Evolutionary conservation across 2,113 vertebrate species (phyloP).

Genomic region (Coptodon bakossiorum): DNA sequence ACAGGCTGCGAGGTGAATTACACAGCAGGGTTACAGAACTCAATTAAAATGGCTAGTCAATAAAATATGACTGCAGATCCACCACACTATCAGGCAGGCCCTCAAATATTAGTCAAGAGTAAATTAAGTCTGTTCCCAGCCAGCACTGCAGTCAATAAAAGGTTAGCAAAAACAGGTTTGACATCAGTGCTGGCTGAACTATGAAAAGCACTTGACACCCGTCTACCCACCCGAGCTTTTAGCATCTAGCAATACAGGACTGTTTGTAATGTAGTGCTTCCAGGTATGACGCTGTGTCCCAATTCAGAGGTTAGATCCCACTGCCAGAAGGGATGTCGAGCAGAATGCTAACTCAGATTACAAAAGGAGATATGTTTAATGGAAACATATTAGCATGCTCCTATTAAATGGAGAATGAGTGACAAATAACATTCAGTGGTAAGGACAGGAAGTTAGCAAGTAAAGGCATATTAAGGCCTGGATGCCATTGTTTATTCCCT

Average conservation of each 20-base stretch:
- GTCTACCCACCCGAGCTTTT: not conserved
- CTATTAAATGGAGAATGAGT: not conserved
- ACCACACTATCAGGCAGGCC: not conserved
- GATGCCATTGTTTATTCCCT: not conserved
- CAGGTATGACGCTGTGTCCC: not conserved
- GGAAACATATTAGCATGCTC: not conserved
- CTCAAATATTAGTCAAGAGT: not conserved
- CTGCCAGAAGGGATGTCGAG: not conserved
- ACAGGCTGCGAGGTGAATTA: not conserved
- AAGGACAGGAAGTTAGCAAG: not conserved
- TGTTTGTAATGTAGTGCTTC: not conserved
- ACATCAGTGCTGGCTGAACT: not conserved
- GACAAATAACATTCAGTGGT: not conserved
- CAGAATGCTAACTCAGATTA: not conserved
- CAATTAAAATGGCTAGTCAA: not conserved
- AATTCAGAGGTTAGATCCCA: not conserved
- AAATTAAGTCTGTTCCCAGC: not conserved
- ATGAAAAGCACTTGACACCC: not conserved
- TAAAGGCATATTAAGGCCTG: not conserved
- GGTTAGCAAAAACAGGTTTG: not conserved
- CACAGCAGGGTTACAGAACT: not conserved
- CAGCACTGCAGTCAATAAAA: not conserved
- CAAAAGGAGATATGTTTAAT: not conserved
- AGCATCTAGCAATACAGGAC: not conserved
- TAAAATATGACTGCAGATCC: not conserved